These are phyloP conservation scores for Syritta pipiens DNA, from an alignment of 2,888 invertebrate genomes.

Conservation along the genomic window DNA sequence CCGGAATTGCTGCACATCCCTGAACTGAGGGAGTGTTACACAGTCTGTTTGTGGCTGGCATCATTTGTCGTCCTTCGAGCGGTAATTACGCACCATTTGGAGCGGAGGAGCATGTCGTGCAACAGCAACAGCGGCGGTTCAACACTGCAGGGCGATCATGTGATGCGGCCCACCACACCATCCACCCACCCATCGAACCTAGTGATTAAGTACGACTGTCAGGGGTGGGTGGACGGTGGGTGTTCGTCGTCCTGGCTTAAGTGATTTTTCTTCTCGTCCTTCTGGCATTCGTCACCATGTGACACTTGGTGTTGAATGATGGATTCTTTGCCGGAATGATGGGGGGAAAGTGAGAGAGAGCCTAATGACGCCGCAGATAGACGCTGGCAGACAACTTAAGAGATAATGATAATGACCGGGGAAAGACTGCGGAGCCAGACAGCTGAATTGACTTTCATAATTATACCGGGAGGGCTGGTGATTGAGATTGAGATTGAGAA, in stretches of 20 bases:
- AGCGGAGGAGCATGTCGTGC: too few species aligned
- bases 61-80: conserved; percentile 69
- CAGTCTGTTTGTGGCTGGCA: conserved; percentile 37
- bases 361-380: conserved; percentile 29
- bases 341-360: conserved; percentile 34
- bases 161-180: background rate
- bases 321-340: conserved; percentile 55
- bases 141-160: conserved; percentile 11
- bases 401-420: conserved; percentile 57
- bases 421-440: conserved; percentile 25
- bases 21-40: conserved; percentile 17
- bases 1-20: conserved; percentile 43
- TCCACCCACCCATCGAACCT: conserved; percentile 25
- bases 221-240: background rate
- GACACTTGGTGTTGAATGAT: conserved; percentile 63
- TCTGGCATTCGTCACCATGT: conserved; percentile 52
- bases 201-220: conserved; percentile 61
- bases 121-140: too few species aligned
- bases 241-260: conserved; percentile 26
- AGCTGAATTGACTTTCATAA: conserved; percentile 65
- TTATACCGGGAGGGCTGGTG: conserved; percentile 8
- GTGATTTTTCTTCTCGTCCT: conserved; percentile 63
- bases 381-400: conserved; percentile 23
- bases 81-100: conserved; percentile 68
- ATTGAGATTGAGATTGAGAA: background rate